Evolutionary conservation across 1,140 invertebrate species (phyloP).

Genomic region (Spodoptera frugiperda): DNA sequence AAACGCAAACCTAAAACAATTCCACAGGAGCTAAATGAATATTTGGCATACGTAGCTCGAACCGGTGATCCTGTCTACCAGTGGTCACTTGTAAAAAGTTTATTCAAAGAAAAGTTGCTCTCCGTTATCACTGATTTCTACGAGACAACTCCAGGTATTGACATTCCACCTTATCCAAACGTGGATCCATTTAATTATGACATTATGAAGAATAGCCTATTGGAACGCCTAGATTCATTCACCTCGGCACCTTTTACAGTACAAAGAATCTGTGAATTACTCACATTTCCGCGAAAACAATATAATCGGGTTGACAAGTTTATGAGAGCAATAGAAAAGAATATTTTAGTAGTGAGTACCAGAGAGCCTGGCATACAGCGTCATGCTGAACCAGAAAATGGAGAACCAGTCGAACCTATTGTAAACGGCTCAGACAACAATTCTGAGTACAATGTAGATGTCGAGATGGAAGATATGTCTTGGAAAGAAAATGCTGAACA

Average conservation of each 20-base stretch:
- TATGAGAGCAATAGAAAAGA: slow-evolving; percentile 97
- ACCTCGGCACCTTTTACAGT: slow-evolving; percentile 98
- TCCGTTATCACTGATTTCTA: slow-evolving; percentile 95
- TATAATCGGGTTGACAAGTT: slow-evolving; percentile 98
- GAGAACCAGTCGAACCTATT: slow-evolving; percentile 88
- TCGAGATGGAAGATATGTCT: slow-evolving; percentile 89
- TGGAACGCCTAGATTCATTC: slow-evolving; percentile 94
- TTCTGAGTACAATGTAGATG: slow-evolving; percentile 89
- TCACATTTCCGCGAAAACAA: slow-evolving; percentile 96
- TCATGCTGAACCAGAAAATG: slow-evolving; percentile 88
- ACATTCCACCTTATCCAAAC: slow-evolving; percentile 94
- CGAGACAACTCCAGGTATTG: slow-evolving; percentile 91
- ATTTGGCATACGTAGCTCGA: slow-evolving; percentile 95
- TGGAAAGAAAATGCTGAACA: slow-evolving; percentile 84
- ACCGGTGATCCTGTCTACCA: slow-evolving; percentile 98
- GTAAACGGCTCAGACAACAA: slow-evolving; percentile 87
- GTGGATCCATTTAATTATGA: slow-evolving; percentile 97
- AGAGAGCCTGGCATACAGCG: slow-evolving; percentile 92
- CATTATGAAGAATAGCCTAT: slow-evolving; percentile 93
- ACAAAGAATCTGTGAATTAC: slow-evolving; percentile 97
- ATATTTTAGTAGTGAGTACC: slow-evolving; percentile 97
- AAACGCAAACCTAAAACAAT: slow-evolving; percentile 93
- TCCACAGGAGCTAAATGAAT: slow-evolving; percentile 96
- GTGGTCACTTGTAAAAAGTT: slow-evolving; percentile 94
- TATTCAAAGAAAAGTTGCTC: slow-evolving; percentile 95